Percentiles rank a stretch among this genome's conserved stretches.
These are phyloP conservation scores for Xylocopa sonorina DNA, from an alignment of 1,140 invertebrate species.

Conservation along the genomic window DNA sequence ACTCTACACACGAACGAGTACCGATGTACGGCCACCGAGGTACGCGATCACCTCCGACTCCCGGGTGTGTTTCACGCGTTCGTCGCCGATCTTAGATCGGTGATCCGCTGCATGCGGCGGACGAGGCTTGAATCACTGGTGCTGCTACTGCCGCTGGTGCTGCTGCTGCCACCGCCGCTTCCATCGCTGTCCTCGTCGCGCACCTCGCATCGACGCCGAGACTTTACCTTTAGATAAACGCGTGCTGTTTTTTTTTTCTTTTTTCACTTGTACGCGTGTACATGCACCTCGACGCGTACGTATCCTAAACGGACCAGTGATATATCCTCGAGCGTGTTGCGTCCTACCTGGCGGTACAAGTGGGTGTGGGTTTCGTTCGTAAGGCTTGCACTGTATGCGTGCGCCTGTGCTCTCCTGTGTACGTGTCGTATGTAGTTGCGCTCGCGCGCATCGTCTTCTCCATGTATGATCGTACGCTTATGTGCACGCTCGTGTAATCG, in stretches of 20 bases:
- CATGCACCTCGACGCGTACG: slow-evolving; percentile 53
- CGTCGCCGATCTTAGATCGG: slow-evolving; percentile 50
- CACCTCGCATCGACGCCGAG: slow-evolving; percentile 51
- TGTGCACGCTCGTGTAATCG: slow-evolving; percentile 47
- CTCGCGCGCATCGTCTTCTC: slow-evolving; percentile 1
- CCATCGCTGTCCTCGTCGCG: slow-evolving; percentile 32
- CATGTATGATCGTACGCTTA: slow-evolving; percentile 26
- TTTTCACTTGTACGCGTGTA: slow-evolving; percentile 34
- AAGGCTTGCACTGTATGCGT: slow-evolving; percentile 32
- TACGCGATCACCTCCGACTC: slow-evolving; percentile 55
- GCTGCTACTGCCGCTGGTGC: slow-evolving; percentile 33
- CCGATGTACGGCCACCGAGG: slow-evolving; percentile 58
- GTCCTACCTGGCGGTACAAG: slow-evolving; percentile 27
- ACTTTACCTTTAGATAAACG: slow-evolving; percentile 43
- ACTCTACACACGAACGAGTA: slow-evolving; percentile 34
- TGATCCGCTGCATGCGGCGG: slow-evolving; percentile 42
- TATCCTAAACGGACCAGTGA: slow-evolving; percentile 39
- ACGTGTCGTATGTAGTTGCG: slow-evolving; percentile 17
- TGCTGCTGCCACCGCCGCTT: background rate
- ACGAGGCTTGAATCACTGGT: slow-evolving; percentile 47
- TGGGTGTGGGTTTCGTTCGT: slow-evolving; percentile 49
- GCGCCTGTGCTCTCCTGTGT: slow-evolving; percentile 14
- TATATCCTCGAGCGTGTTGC: slow-evolving; percentile 34
- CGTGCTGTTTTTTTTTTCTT: slow-evolving; percentile 15
- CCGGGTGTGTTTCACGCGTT: slow-evolving; percentile 45